Evolutionary conservation across 2,113 vertebrate genomes (phyloP).

Genomic region (Scytalopus superciliaris): DNA sequence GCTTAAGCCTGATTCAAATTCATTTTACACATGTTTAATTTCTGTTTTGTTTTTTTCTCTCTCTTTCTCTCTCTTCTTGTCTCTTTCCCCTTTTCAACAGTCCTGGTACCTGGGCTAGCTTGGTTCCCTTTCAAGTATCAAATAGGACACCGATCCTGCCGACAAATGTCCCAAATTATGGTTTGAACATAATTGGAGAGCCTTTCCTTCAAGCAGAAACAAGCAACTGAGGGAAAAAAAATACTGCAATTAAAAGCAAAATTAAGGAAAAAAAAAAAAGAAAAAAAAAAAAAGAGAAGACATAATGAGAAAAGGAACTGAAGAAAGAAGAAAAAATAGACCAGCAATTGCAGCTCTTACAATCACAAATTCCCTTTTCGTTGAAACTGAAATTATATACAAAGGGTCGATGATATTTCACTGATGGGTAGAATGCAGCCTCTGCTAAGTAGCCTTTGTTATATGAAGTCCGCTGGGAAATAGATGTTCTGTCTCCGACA

Average conservation of each 20-base stretch:
- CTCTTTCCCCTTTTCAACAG: constrained; percentile 70
- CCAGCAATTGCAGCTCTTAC: constrained; percentile 85
- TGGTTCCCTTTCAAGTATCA: constrained; percentile 99
- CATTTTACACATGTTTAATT: constrained; percentile 41
- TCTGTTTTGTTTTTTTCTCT: neutral
- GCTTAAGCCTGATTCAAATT: constrained; percentile 6
- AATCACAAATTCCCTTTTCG: constrained; percentile 79
- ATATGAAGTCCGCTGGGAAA: constrained; percentile 90
- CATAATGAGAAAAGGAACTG: constrained; percentile 67
- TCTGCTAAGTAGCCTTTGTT: constrained; percentile 93
- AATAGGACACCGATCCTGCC: constrained; percentile 98
- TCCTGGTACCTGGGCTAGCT: constrained; percentile 99
- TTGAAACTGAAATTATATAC: constrained; percentile 75
- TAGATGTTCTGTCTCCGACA: constrained; percentile 95
- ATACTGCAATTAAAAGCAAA: constrained; percentile 11
- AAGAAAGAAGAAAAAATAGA: constrained; percentile 79
- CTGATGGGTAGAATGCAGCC: constrained; percentile 82
- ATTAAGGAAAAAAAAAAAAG: constrained; percentile 48
- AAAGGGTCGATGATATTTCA: constrained; percentile 85
- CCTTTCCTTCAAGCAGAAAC: constrained; percentile 98
- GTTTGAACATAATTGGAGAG: constrained; percentile 99
- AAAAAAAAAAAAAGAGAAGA: constrained; percentile 53
- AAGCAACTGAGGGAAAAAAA: constrained; percentile 87
- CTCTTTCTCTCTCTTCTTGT: neutral
- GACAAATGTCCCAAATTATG: constrained; percentile 99